Percentiles rank a stretch among this genome's conserved stretches.
Evolutionary conservation across 2,797 vertebrate genomes (phyloP).

Genomic region (Enteromius afrohamiltoni): DNA sequence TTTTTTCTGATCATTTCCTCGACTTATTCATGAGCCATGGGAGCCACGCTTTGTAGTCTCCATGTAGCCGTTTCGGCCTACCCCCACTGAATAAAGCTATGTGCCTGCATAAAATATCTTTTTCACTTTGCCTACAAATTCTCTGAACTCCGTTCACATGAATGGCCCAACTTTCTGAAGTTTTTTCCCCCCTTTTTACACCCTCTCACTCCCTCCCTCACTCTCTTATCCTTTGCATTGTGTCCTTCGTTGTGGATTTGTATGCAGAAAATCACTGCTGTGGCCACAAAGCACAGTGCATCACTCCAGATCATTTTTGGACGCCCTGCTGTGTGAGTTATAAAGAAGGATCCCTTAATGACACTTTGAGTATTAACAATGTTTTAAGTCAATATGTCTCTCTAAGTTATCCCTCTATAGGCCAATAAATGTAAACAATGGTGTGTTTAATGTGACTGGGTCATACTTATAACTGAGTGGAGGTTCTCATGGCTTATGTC

Average conservation of each 20-base stretch:
- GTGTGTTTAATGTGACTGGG: constrained; percentile 64
- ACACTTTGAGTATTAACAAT: constrained; percentile 92
- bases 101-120: constrained; percentile 89
- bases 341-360: constrained; percentile 97
- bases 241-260: constrained; percentile 88
- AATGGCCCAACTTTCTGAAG: constrained; percentile 85
- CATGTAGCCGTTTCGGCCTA: constrained; percentile 88
- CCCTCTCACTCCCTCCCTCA: constrained; percentile 62
- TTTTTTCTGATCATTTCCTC: constrained; percentile 99
- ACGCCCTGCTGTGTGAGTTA: constrained; percentile 91
- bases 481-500: constrained; percentile 52
- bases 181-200: constrained; percentile 35
- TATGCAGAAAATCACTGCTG: constrained; percentile 96
- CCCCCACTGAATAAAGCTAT: constrained; percentile 94
- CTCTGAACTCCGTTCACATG: constrained; percentile 88
- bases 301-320: constrained; percentile 98
- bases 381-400: constrained; percentile 92
- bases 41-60: constrained; percentile 99
- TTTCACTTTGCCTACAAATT: constrained; percentile 83
- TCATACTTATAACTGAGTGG: constrained; percentile 64
- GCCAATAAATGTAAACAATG: constrained; percentile 73
- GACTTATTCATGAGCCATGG: constrained; percentile 99
- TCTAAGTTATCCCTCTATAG: constrained; percentile 81
- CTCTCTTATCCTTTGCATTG: constrained; percentile 60
- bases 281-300: constrained; percentile 89